phyloP scores from a whole-genome alignment of 1,140 invertebrate species.

The Nebria ingens region DNA sequence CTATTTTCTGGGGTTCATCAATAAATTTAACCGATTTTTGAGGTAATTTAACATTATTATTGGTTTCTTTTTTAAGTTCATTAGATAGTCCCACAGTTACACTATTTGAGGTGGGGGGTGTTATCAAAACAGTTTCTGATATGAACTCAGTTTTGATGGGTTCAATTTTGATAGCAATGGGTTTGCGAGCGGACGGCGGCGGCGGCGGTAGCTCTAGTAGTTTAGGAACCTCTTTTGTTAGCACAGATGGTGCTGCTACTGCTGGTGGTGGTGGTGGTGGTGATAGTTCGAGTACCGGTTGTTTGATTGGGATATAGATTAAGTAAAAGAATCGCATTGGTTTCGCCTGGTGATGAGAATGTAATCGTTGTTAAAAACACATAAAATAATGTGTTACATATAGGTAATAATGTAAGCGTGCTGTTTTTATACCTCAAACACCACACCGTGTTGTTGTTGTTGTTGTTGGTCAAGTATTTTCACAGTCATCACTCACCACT shows the following conservation, averaged over 20 bases:
- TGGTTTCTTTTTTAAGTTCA: neutral
- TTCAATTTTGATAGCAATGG: neutral
- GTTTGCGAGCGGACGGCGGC: neutral
- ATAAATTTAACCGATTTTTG: neutral
- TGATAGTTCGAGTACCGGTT: neutral
- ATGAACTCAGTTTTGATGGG: neutral
- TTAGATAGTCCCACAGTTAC: too few species aligned
- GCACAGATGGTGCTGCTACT: conserved; percentile 12
- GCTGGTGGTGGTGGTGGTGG: conserved; percentile 11
- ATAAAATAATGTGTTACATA: too few species aligned
- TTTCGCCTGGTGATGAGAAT: conserved; percentile 37
- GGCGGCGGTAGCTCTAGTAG: conserved; percentile 7
- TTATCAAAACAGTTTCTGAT: neutral
- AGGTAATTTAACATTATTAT: neutral
- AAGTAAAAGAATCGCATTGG: conserved; percentile 54
- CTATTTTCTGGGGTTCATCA: neutral
- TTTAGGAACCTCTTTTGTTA: conserved; percentile 13
- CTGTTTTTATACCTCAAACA: too few species aligned
- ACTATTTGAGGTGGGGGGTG: too few species aligned
- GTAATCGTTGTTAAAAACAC: neutral
- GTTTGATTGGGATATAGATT: conserved; percentile 33
- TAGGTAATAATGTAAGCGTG: too few species aligned
- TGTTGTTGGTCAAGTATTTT: too few species aligned
- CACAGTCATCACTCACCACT: too few species aligned
- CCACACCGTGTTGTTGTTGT: too few species aligned